Evolutionary conservation across 2,113 vertebrate genomes (phyloP).

Genomic region (Psettodes erumei): DNA sequence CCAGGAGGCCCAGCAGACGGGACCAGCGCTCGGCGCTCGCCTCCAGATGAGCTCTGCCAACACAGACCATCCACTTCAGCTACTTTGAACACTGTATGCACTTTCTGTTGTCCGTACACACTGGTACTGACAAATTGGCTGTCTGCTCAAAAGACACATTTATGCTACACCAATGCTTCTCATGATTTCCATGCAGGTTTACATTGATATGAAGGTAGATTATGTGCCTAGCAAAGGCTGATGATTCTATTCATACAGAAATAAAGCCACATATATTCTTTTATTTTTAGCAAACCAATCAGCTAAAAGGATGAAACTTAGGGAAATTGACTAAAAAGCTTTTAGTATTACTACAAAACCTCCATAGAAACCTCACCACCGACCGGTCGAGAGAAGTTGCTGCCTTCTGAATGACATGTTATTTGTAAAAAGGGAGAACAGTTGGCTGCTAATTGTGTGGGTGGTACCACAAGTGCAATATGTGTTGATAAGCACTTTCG

Average conservation of each 20-base stretch:
- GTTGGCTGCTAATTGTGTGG: constrained; percentile 38
- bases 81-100: not conserved
- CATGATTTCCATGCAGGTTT: not conserved
- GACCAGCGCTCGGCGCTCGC: constrained; percentile 96
- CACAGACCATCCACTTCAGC: constrained; percentile 9
- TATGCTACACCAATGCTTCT: not conserved
- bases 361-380: not conserved
- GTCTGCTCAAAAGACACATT: not conserved
- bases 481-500: constrained; percentile 43
- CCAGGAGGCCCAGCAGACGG: constrained; percentile 89
- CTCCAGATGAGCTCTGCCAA: constrained; percentile 91
- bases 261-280: not conserved
- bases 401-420: not conserved
- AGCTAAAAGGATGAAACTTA: not conserved
- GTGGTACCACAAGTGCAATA: constrained; percentile 17
- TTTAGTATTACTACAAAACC: not conserved
- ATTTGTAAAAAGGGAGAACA: constrained; percentile 10
- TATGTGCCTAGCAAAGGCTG: not conserved
- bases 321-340: not conserved
- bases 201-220: not conserved
- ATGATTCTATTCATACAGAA: not conserved
- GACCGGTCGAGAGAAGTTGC: not conserved
- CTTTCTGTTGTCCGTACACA: not conserved
- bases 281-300: not conserved
- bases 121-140: not conserved